A percentile compares a stretch with the other conserved stretches of the same genome.
These are phyloP conservation scores for Drosophila truncata DNA, from an alignment of 1,140 invertebrate species.

Conservation along the genomic window DNA sequence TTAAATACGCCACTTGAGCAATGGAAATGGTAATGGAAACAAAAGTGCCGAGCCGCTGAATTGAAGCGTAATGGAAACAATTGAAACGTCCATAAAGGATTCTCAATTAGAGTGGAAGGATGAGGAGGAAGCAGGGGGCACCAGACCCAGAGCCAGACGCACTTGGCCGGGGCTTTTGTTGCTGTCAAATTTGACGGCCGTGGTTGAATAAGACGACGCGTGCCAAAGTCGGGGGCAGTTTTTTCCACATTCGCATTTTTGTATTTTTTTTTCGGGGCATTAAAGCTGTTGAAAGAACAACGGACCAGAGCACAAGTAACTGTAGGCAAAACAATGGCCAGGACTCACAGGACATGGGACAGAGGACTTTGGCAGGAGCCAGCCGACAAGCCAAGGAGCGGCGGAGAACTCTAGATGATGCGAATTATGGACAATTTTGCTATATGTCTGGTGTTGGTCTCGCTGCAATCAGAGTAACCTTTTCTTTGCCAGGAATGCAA, in stretches of 20 bases:
- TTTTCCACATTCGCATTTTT: slow-evolving; percentile 21
- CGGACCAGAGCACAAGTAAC: slow-evolving; percentile 19
- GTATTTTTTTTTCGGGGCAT: slow-evolving; percentile 44
- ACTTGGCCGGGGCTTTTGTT: slow-evolving; percentile 58
- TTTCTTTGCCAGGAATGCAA: slow-evolving; percentile 14
- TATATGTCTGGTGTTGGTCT: slow-evolving; percentile 41
- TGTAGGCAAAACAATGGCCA: slow-evolving; percentile 55
- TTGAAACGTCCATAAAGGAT: slow-evolving; percentile 82
- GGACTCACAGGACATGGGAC: slow-evolving; percentile 21
- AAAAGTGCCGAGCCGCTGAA: slow-evolving; percentile 66
- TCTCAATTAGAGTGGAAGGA: slow-evolving; percentile 72
- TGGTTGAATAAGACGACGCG: slow-evolving; percentile 76
- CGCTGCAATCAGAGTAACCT: slow-evolving; percentile 62
- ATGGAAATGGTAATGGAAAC: slow-evolving; percentile 72
- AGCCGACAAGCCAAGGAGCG: slow-evolving; percentile 39
- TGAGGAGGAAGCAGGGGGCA: not conserved
- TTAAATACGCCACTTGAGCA: slow-evolving; percentile 83
- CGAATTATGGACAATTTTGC: slow-evolving; percentile 72
- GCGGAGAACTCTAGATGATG: slow-evolving; percentile 53
- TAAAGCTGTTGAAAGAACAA: slow-evolving; percentile 57
- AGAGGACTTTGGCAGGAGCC: slow-evolving; percentile 20
- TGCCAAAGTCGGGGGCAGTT: slow-evolving; percentile 61
- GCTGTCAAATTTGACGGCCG: slow-evolving; percentile 84
- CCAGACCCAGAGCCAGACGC: slow-evolving; percentile 43
- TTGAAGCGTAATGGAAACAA: slow-evolving; percentile 84